Base-by-base conservation (phyloP, 2,797 vertebrate genomes). In the Parauchenoglanis ngamensis region DNA sequence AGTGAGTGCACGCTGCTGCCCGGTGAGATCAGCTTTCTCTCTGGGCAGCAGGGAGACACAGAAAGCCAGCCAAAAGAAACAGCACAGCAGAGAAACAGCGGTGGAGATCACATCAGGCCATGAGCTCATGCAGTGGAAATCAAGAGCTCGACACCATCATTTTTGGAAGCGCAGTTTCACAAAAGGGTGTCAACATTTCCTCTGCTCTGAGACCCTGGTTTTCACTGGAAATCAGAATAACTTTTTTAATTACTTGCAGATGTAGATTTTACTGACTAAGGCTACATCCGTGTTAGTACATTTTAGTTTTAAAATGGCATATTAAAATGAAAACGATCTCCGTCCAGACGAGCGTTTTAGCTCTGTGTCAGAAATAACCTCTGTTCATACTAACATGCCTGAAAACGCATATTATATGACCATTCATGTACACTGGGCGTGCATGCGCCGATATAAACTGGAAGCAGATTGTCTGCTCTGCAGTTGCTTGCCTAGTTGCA, bases 41-140 rank as follows among this genome's bases (percentile, higher is more conserved):
- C 79, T 67, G 84, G 81, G 77, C 68, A 73, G 88, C 23, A 68
- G 52, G 21, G 81, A 89, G 80, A 87, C 85, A 75, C 77, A 90
- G 89, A 83, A 87, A 88, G 72, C 57, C 70, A 49, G 85, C 87
- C 87, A 90, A 90, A 86, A 89, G 78, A 90, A 89, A 89, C 78
- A 86, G 28, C 83, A 49, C 52, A 81, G 80, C 86, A 56, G 52
- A 68, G 59, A 70, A 88, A 88, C 67, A 82, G 73, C 63, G n/a
- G 67, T 46, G 72, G 35, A 75, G 67, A 87, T 90, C 88, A 73
- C 86, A 86, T 79, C 85, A 78, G 70, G 59, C 87, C 67, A 81
- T 89, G 87, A 91, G 86, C 82, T 89, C 85, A 85, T 70, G 46
- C 11, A 56, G 75, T 70, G 85, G 59, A 77, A 76, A 86, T 83